Evolutionary conservation across 2,113 vertebrate genomes (phyloP), one percentile per base, ranked within the genome.

Genomic region (Equus przewalskii): DNA sequence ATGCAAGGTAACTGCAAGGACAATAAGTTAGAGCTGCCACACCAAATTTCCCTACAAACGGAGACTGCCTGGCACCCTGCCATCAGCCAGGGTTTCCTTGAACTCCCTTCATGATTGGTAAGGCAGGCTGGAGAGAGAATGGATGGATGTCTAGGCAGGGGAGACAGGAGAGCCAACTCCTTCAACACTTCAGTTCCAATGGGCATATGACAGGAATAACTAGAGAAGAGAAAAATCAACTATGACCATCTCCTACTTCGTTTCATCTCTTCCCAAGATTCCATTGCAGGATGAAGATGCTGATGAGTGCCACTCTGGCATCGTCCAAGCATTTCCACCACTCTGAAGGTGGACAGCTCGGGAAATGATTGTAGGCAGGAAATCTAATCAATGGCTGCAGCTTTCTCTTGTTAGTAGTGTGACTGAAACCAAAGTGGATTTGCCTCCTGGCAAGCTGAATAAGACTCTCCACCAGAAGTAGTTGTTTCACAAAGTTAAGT

Each of bases 21-120:
- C 93, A 91, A 6, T 95, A 96, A 72, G 58, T 91, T 81, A 84
- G 24, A 97, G 76, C 60, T 96, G 88, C 62, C 84, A 94, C 56
- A 84, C 95, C 92, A 83, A 89, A 94, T 97, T 85, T 97, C 44
- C 76, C 51, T 76, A 46, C 80, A 79, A 70, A 44, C 0, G 0
- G 26, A 83, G 33, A 72, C 18, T 56, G 24, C 7, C 86, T 89
- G 65, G 89, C 78, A 91, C 13, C 65, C 67, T 1, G 6, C 86
- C 81, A 83, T 16, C n/a, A 90, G 26, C 11, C 51, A 95, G 49
- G 26, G 36, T 94, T 92, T 86, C 84, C 88, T 65, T 87, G 46
- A 78, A 46, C 18, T 65, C 58, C 30, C 18, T 92, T 86, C n/a
- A 26, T 85, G 18, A 49, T 16, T 36, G 10, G 87, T n/a, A 70